Evolutionary conservation across 1,140 invertebrate genomes (phyloP), one percentile per base, ranked within the genome.

Genomic region (Spodoptera frugiperda): DNA sequence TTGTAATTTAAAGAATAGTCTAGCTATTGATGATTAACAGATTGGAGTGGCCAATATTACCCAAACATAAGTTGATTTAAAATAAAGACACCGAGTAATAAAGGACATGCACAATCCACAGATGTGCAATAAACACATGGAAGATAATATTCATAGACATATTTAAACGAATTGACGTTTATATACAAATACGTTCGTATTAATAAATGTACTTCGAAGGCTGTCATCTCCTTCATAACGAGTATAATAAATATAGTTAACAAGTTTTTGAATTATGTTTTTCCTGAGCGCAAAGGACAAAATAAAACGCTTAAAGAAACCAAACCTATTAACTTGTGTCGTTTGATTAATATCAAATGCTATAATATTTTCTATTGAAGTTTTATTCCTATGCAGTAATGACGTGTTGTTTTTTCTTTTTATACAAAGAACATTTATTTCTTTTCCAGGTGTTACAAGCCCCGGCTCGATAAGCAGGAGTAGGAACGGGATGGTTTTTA

Each of bases 171-270:
- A 57, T 30, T 30, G 11, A 30, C 21, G 33, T 39, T 39, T 39
- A 39, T 39, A 39, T 57, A 12, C 14, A 14, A 4, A 57, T 30
- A 25, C 21, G 14, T 25, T 25, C 12, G 14, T 30, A 25, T 30
- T 14, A n/a, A 30, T 12, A 57, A 14, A 21, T 57, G 54, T 14
- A 3, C 21, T 14, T 57, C 21, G 10, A 57, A 14, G 30, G 11
- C 14, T 19, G 21, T 30, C 54, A 14, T 57, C 19, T 30, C 12
- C 0, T 54, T 55, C 25, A 19, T 53, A 30, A 30, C 54, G 12
- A 30, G 54, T 57, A 14, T 57, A 14, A 57, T 57, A 57, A 57
- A 14, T 57, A 57, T 57, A 14, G 25, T 57, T 25, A 30, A 25
- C 14, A 14, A 3, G 11, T 25, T 14, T 25, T 57, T 57, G 33